phyloP scores from a whole-genome alignment of 2,888 invertebrate species.

The Hanleya hanleyi region DNA sequence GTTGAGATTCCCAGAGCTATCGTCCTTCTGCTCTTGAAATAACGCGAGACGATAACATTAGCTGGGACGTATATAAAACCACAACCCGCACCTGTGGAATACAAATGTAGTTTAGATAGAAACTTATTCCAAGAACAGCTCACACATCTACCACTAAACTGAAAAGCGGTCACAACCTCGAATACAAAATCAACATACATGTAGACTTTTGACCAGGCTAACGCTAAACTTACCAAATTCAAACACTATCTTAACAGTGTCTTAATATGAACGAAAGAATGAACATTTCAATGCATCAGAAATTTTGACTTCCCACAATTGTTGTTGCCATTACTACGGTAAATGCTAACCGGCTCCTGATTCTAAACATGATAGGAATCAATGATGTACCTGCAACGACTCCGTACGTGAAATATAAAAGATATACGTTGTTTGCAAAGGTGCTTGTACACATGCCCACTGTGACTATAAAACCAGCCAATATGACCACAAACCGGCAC shows the following conservation, averaged over 20 bases:
- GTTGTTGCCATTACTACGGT: too few relatives aligned
- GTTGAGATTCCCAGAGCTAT: conserved; percentile 7
- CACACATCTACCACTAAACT: too few relatives aligned
- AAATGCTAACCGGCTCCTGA: background rate
- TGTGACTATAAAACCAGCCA: background rate
- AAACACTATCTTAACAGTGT: too few relatives aligned
- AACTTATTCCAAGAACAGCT: too few relatives aligned
- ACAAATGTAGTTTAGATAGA: too few relatives aligned
- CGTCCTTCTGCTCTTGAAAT: conserved; percentile 6
- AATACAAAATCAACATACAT: too few relatives aligned
- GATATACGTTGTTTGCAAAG: background rate
- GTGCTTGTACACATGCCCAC: conserved; percentile 1
- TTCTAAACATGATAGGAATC: background rate
- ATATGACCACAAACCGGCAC: background rate
- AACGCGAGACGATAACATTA: background rate
- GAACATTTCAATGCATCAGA: too few relatives aligned
- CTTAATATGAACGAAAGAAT: too few relatives aligned
- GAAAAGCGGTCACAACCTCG: too few relatives aligned
- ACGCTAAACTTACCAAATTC: too few relatives aligned
- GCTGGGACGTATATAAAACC: conserved; percentile 13
- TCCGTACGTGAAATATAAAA: background rate
- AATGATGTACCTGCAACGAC: background rate
- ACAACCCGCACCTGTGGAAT: conserved; percentile 9
- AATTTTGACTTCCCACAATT: too few relatives aligned
- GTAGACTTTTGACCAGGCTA: too few relatives aligned